A percentile compares a stretch with the other conserved stretches of the same genome.
These are phyloP conservation scores for Lepidocyrtoides sp. DNA, from an alignment of 2,888 invertebrate species.

Conservation along the genomic window DNA sequence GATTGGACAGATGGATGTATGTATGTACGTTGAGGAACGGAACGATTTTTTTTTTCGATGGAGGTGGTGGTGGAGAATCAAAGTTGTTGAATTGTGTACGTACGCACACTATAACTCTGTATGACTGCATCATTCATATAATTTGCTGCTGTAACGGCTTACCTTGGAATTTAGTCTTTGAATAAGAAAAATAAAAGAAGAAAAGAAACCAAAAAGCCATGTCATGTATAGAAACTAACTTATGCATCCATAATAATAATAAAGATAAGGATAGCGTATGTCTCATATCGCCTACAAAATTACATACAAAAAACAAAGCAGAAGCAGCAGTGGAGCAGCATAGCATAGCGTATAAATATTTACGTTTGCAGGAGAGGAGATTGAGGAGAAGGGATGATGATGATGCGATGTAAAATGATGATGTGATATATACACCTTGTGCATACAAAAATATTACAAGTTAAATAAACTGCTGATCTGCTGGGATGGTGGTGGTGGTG, in stretches of 20 bases:
- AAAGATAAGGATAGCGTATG: neutral
- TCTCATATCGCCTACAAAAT: neutral
- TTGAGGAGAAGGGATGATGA: too few species aligned
- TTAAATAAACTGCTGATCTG: neutral
- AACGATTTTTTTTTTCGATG: neutral
- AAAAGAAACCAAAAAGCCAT: neutral
- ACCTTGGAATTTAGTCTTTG: constrained; percentile 52
- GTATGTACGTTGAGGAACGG: constrained; percentile 10
- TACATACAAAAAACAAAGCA: neutral
- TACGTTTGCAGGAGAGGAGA: neutral
- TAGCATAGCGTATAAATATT: neutral
- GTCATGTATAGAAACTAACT: neutral
- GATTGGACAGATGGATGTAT: too few species aligned
- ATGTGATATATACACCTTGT: neutral
- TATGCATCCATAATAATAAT: neutral
- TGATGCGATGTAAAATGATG: neutral
- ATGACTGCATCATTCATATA: neutral
- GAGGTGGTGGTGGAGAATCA: neutral
- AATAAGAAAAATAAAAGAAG: neutral
- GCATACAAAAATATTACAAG: neutral
- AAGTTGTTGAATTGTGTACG: neutral
- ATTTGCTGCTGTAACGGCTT: neutral
- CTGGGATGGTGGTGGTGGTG: neutral
- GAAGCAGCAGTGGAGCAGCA: neutral
- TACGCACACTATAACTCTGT: neutral